phyloP scores from a whole-genome alignment of 2,113 vertebrate genomes.

The Chloroceryle aenea region DNA sequence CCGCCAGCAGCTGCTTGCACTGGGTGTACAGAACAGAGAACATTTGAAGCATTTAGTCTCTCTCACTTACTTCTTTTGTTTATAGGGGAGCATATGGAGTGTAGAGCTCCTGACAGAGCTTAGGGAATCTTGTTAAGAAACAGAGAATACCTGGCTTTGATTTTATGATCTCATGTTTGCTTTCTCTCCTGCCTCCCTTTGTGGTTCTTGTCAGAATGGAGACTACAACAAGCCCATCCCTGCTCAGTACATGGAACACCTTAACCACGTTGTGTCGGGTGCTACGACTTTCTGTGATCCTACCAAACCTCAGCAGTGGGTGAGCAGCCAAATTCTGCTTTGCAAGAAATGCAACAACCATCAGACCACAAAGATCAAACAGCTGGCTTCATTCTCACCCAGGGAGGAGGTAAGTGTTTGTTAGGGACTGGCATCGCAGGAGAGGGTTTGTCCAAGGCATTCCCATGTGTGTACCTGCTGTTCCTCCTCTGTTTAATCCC shows the following conservation, averaged over 20 bases:
- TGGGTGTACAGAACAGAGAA: neutral
- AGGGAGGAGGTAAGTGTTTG: conserved; percentile 84
- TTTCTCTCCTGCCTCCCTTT: neutral
- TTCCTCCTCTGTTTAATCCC: neutral
- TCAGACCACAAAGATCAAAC: conserved; percentile 92
- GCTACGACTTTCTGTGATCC: conserved; percentile 65
- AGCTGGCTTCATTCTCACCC: conserved; percentile 90
- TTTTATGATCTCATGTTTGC: neutral
- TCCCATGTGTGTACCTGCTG: neutral
- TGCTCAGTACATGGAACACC: conserved; percentile 93
- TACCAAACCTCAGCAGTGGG: conserved; percentile 87
- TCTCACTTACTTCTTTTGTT: neutral
- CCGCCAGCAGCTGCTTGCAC: fast-evolving
- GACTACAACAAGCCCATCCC: conserved; percentile 99
- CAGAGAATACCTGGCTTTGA: neutral
- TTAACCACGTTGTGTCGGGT: conserved; percentile 91
- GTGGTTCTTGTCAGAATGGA: conserved; percentile 83
- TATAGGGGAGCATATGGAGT: neutral
- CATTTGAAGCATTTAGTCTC: neutral
- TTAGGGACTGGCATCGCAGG: neutral
- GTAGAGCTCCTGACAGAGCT: neutral
- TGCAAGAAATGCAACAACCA: conserved; percentile 94
- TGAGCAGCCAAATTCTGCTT: conserved; percentile 93
- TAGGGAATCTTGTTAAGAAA: neutral
- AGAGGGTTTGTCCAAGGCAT: neutral